Base-by-base conservation (phyloP, 2,888 invertebrate genomes). In the Petrolisthes cinctipes region DNA sequence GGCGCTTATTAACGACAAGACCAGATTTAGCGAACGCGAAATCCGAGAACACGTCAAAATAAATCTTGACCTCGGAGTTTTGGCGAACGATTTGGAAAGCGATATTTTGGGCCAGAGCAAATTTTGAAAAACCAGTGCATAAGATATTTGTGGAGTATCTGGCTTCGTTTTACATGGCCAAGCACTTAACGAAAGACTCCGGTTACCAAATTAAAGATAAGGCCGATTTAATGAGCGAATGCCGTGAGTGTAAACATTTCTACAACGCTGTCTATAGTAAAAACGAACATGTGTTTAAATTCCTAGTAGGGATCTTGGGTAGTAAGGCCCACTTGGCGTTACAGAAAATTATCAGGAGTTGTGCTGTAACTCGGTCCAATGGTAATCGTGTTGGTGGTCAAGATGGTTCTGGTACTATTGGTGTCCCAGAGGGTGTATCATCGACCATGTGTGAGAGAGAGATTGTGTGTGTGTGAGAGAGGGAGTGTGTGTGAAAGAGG, bases 141-240 rank as follows among this genome's bases (percentile, higher is more conserved):
- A 89, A 90, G 73, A 90, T 87, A 54, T 90, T 90, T 83, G 53
- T 89, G 11, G 90, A 90, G 78, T 90, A n/a, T n/a, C n/a, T n/a
- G n/a, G n/a, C n/a, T n/a, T n/a, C n/a, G n/a, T n/a, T n/a, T n/a
- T n/a, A n/a, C 56, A 23, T 90, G 20, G 89, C 89, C 5, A 87
- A 86, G 1, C 68, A 89, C 5, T 89, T 89, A 75, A 90, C 89
- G 17, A 89, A 89, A 14, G 83, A 87, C n/a, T n/a, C n/a, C n/a
- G n/a, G n/a, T n/a, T n/a, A n/a, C n/a, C n/a, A n/a, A n/a, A n/a
- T n/a, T n/a, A n/a, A n/a, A n/a, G n/a, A n/a, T n/a, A n/a, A n/a
- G n/a, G n/a, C n/a, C n/a, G n/a, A n/a, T n/a, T n/a, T n/a, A n/a
- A n/a, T n/a, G n/a, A n/a, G n/a, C n/a, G n/a, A n/a, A n/a, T n/a